A percentile compares a stretch with the other conserved stretches of the same genome.
Conservation (phyloP, 2,797 vertebrate genomes). For the Austrolebias charrua region DNA sequence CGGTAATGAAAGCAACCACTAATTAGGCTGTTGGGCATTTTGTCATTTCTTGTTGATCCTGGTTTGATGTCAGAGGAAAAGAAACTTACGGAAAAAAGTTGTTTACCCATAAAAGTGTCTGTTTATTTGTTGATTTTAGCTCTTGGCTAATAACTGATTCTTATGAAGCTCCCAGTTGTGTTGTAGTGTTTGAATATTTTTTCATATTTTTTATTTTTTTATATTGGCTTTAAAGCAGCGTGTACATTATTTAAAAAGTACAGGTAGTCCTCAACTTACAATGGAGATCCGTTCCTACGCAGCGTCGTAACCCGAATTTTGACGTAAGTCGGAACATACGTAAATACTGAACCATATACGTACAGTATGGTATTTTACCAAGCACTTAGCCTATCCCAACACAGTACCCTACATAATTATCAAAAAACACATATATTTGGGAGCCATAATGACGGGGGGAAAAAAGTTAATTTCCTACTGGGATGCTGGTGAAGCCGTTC, state of each 20-base stretch:
- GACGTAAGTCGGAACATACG: too few species aligned
- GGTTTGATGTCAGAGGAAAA: conserved; percentile 9
- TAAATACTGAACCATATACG: too few species aligned
- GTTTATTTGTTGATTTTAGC: background rate
- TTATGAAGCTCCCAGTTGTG: background rate
- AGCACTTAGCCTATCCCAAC: too few species aligned
- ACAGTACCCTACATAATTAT: too few species aligned
- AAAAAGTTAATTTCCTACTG: too few species aligned
- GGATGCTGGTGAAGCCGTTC: too few species aligned
- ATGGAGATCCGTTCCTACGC: too few species aligned
- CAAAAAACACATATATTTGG: too few species aligned
- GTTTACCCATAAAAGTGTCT: background rate
- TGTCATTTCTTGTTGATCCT: conserved; percentile 2
- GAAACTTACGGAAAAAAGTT: background rate
- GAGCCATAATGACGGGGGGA: too few species aligned
- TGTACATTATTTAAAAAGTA: conserved; percentile 37
- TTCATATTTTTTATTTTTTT: conserved; percentile 16
- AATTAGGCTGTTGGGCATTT: conserved; percentile 25
- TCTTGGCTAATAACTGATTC: background rate
- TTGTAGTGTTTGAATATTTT: background rate
- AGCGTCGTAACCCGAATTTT: too few species aligned
- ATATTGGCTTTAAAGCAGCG: conserved; percentile 37
- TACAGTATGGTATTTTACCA: too few species aligned
- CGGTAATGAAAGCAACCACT: conserved; percentile 38
- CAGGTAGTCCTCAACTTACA: too few species aligned